phyloP scores from a whole-genome alignment of 2,797 vertebrate species.

The Xiphophorus birchmanni region DNA sequence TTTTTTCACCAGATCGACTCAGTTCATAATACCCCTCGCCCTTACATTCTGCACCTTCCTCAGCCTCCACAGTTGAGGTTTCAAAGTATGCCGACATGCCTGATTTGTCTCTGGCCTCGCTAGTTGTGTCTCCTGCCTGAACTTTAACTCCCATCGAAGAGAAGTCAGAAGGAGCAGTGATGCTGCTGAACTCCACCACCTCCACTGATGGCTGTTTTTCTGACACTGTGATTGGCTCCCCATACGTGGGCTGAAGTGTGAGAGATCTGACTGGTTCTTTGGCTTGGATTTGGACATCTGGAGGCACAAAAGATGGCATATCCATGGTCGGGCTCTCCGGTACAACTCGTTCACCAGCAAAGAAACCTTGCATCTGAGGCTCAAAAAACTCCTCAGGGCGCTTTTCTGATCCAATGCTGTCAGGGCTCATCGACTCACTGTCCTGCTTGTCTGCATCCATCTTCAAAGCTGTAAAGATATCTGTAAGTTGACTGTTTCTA shows the following conservation, averaged over 20 bases:
- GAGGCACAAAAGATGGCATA: conserved; percentile 72
- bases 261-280: conserved; percentile 70
- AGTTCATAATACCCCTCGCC: conserved; percentile 96
- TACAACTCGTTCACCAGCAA: conserved; percentile 81
- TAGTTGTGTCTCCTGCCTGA: conserved; percentile 55
- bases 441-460: conserved; percentile 89
- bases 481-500: conserved; percentile 91
- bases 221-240: conserved; percentile 76
- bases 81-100: conserved; percentile 99
- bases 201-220: conserved; percentile 82
- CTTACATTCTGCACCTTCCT: conserved; percentile 69
- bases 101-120: conserved; percentile 85
- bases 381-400: conserved; percentile 85
- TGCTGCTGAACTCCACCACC: conserved; percentile 76
- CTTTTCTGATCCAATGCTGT: conserved; percentile 84
- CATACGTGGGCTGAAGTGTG: conserved; percentile 70
- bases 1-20: conserved; percentile 86
- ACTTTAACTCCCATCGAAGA: conserved; percentile 55
- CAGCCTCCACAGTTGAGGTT: conserved; percentile 90
- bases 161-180: conserved; percentile 63
- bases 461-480: conserved; percentile 98
- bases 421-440: conserved; percentile 83
- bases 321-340: conserved; percentile 79
- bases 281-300: conserved; percentile 72
- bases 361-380: conserved; percentile 85